Evolutionary conservation across 2,888 invertebrate genomes (phyloP), one percentile per base, ranked within the genome.

Genomic region (Pyrrhia umbra): DNA sequence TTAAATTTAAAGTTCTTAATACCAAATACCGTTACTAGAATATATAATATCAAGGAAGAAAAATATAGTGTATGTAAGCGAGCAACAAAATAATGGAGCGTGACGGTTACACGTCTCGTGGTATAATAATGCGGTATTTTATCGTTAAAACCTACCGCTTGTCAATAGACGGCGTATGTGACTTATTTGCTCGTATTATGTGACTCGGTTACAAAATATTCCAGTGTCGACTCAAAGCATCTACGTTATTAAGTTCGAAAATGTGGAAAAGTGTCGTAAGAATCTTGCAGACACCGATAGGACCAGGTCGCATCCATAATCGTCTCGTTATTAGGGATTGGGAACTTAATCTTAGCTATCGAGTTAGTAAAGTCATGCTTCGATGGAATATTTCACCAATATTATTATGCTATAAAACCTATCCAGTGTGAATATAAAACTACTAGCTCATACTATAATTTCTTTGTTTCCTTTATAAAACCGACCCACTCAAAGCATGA

Each of bases 71-170:
- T 56, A 40, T 25, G 30, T 47, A 51, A 6, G 30, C 10, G 65
- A 15, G 34, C 52, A 59, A 70, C 47, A 55, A 15, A 67, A 68
- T 62, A 76, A 60, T 58, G 25, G 37, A 21, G 51, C 47, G 67
- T 78, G 65, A 61, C 65, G 47, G 50, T 60, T 57, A 64, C 61
- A 66, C 63, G 54, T 67, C 50, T 72, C 55, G 54, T 47, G 43
- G 67, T 68, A 70, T 72, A 79, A 76, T 76, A 75, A 68, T 62
- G 52, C 67, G 68, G 63, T 81, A 81, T 79, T 76, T 79, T 78
- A 79, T 81, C 81, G 73, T 81, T 81, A 73, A 71, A 71, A 64
- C 55, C 52, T 69, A 70, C 72, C 72, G 69, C 72, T 77, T 81
- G 81, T 81, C 80, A 79, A 81, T 79, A 78, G 55, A 66, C 66